Base-by-base conservation (phyloP, 2,888 invertebrate species). In the Dasypogon diadema region DNA sequence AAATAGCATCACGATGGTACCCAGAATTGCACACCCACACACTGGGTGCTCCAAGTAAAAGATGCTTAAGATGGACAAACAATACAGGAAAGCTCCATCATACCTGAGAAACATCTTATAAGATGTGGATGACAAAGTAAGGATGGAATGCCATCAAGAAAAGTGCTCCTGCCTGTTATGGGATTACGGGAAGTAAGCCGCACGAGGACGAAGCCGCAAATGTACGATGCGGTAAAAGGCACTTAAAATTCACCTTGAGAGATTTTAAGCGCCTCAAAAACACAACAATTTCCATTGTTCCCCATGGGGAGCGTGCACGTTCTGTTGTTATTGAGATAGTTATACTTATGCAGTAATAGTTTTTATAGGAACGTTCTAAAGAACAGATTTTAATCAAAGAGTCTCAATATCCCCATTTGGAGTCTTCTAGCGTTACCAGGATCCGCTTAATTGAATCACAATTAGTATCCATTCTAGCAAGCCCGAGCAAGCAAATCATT, bases 181-280 rank as follows among this genome's bases (percentile, higher is more conserved):
- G 12, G 60, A 37, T 42, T 42, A 3, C n/a, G n/a, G n/a, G 42
- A 60, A 37, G 26, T 60, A 37, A 21, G 42, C 5, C 14, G 21
- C 16, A 10, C 42, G 37, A 34, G 37, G 42, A 24, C 1, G 37
- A 12, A 12, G 42, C n/a, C n/a, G n/a, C n/a, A 42, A 42, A 42
- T 42, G 12, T 42, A 42, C n/a, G 8, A 30, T 30, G n/a, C 42
- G 8, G n/a, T 6, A n/a, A 42, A n/a, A 34, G 60, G 22, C 18
- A 34, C 60, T 60, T 60, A 18, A 60, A 60, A 60, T 60, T 60
- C 60, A 60, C 60, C 60, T 60, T 60, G 60, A 60, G 60, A 60
- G 60, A 16, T 60, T 18, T 34, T 21, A 60, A 37, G 21, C 26
- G 37, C 60, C 37, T 30, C 34, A 12, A 16, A 60, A 34, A 34